Conservation (phyloP, 2,113 vertebrate genomes). For the Spermophilus dauricus region DNA sequence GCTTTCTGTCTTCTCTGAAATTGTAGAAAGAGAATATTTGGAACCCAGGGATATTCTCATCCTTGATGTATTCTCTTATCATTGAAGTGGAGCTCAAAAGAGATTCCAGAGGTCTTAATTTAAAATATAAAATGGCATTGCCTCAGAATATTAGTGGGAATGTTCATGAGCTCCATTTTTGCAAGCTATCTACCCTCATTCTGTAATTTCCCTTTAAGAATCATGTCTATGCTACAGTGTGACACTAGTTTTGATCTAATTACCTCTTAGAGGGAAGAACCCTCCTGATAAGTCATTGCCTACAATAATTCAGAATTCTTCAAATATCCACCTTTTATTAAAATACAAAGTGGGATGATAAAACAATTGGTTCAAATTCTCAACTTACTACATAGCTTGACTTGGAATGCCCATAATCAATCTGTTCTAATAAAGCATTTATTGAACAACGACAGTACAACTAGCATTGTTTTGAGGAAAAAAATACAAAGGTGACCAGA, state of each 20-base stretch:
- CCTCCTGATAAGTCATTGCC: not conserved
- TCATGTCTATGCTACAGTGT: not conserved
- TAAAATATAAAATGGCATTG: not conserved
- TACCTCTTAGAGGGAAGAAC: not conserved
- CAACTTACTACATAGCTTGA: not conserved
- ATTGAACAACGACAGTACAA: not conserved
- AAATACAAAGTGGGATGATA: not conserved
- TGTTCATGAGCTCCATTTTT: not conserved
- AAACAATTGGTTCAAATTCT: not conserved
- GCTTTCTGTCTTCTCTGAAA: not conserved
- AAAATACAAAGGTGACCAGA: not conserved
- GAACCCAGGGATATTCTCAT: not conserved
- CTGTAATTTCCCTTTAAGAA: not conserved
- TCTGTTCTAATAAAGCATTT: not conserved
- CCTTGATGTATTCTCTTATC: not conserved
- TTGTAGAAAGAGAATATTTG: not conserved
- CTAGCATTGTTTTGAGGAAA: not conserved
- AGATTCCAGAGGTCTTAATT: not conserved
- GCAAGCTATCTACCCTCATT: not conserved
- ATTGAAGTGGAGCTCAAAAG: not conserved
- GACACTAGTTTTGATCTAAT: not conserved
- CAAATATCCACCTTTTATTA: not conserved
- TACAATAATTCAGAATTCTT: not conserved
- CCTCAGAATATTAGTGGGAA: not conserved
- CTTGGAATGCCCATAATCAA: not conserved